phyloP scores from a whole-genome alignment of 2,888 invertebrate species.

The Hypercompe scribonia region DNA sequence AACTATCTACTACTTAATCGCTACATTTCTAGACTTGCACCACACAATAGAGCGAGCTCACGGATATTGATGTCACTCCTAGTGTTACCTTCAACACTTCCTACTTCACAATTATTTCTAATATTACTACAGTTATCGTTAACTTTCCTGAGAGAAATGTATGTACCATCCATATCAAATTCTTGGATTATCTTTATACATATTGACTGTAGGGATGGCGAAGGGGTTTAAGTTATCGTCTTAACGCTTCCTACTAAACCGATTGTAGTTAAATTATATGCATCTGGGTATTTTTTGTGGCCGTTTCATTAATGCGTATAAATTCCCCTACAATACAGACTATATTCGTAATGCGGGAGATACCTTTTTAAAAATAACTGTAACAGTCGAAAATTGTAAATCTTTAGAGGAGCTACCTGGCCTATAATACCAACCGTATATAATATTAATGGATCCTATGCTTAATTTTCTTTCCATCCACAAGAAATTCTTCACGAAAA shows the following conservation, averaged over 20 bases:
- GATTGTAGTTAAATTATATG: too few species aligned
- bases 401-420: too few species aligned
- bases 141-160: conserved; percentile 14
- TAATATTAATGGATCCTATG: neutral
- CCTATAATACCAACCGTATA: neutral
- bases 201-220: neutral
- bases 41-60: conserved; percentile 63
- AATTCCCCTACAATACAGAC: too few species aligned
- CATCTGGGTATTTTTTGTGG: too few species aligned
- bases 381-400: too few species aligned
- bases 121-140: conserved; percentile 41
- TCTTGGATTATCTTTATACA: neutral
- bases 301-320: too few species aligned
- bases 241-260: too few species aligned
- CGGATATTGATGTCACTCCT: conserved; percentile 77
- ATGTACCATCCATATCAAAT: conserved; percentile 4
- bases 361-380: too few species aligned
- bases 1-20: neutral
- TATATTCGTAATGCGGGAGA: too few species aligned
- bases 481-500: neutral
- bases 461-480: neutral
- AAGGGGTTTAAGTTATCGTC: too few species aligned
- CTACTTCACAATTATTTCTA: conserved; percentile 69
- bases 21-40: conserved; percentile 46
- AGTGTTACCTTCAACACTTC: conserved; percentile 77